Base-by-base conservation (phyloP, 2,888 invertebrate species). In the Melanostoma mellinum region DNA sequence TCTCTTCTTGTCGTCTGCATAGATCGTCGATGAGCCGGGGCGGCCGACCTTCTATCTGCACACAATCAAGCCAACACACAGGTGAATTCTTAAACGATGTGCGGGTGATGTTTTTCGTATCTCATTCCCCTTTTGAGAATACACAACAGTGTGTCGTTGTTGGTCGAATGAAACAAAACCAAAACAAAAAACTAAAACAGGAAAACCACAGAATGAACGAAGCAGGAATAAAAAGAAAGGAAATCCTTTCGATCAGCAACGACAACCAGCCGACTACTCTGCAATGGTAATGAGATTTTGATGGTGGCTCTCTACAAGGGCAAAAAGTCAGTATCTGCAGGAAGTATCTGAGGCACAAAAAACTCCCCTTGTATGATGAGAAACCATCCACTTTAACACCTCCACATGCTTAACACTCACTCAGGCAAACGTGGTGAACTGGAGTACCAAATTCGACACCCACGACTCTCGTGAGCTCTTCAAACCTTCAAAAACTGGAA, bases 231-330 rank as follows among this genome's bases (percentile, higher is more conserved):
- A 65, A 40, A 42, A 76, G 61, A 67, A 46, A 75, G 75, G 56
- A 81, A 72, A 69, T 71, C 56, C 73, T 60, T 38, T 6, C 71
- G 9, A 50, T 48, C 56, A 60, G 9, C 10, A n/a, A 50, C 36
- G 30, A 46, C 48, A 35, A 30, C 42, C 71, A 53, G 10, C 8
- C 44, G 76, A 56, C 78, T 60, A 74, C 67, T 72, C 72, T 74
- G 79, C 84, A 84, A 84, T 84, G 79, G 74, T 84, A 84, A 84
- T 84, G 84, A 75, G 79, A 75, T 84, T 84, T 84, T 84, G 74
- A 84, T 84, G 84, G 74, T 60, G 35, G 56, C 42, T 40, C 30
- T 42, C 35, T 36, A 42, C 53, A 6, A 6, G 38, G 46, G 8
- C 42, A 56, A 36, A 53, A 71, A 42, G 52, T 32, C 4, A 40